phyloP scores from a whole-genome alignment of 2,888 invertebrate species.

The Carterocephalus palaemon region DNA sequence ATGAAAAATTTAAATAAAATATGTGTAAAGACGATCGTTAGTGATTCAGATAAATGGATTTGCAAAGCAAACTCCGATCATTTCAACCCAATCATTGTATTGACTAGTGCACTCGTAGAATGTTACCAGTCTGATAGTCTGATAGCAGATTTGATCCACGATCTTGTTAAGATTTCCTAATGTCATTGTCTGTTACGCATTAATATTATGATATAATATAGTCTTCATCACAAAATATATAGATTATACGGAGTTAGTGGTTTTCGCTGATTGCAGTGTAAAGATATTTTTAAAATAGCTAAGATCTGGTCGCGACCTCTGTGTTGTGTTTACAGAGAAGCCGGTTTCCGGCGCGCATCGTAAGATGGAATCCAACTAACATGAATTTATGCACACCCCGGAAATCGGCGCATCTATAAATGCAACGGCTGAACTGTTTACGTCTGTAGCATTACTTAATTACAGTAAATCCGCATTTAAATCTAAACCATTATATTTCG shows the following conservation, averaged over 20 bases:
- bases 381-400: background rate
- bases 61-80: conserved; percentile 64
- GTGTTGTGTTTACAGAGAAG: conserved; percentile 11
- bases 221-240: conserved; percentile 10
- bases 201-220: conserved; percentile 19
- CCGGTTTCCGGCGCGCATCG: background rate
- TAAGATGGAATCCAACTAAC: background rate
- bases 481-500: conserved; percentile 56
- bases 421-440: conserved; percentile 53
- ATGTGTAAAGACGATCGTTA: conserved; percentile 40
- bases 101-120: conserved; percentile 55
- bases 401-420: conserved; percentile 6
- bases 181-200: conserved; percentile 18
- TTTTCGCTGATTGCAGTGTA: conserved; percentile 6
- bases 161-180: conserved; percentile 22
- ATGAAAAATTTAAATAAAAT: conserved; percentile 18
- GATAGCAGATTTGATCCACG: conserved; percentile 26
- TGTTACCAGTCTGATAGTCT: conserved; percentile 38
- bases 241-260: background rate
- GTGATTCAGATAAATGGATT: conserved; percentile 51
- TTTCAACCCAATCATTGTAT: conserved; percentile 37
- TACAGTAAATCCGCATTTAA: conserved; percentile 50
- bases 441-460: conserved; percentile 65
- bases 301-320: conserved; percentile 11
- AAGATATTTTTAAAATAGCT: conserved; percentile 1